Base-by-base conservation (phyloP, 2,888 invertebrate species). In the Polydesmus complanatus region DNA sequence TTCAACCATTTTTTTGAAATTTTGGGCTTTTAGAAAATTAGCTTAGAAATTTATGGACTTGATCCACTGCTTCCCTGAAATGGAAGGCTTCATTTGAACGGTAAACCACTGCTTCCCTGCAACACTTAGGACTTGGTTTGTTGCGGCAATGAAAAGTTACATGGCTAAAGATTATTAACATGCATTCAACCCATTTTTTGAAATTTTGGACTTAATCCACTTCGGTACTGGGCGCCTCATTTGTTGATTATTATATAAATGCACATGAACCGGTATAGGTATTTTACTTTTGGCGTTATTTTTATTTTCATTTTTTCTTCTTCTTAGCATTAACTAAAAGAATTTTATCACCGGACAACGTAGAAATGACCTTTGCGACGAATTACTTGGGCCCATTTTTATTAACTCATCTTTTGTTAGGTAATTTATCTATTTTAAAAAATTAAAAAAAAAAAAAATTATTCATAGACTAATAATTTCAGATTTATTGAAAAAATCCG, bases 301-400 rank as follows among this genome's bases (percentile, higher is more conserved):
- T 14, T n/a, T n/a, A n/a, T n/a, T n/a, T n/a, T 37, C 5, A 37
- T 37, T 5, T 37, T 37, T 37, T 37, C 14, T 5, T 37, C 14
- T 37, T 37, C 14, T 8, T 37, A 37, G 37, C 37, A 8, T 37
- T 37, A 8, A 14, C 76, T 1, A 71, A 76, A 65, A 78, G 80
- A 67, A 70, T 74, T 62, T 79, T 79, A 67, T 86, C 86, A 1
- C 77, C 79, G 67, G 84, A 89, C 70, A 85, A 85, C 1, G 84
- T 84, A 70, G 89, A 90, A 74, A 80, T 86, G 64, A 86, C 89
- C 71, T 82, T 88, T 66, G 88, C 86, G 18, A 83, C 86, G 0
- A 90, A 90, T 72, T 85, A 90, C 71, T 75, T 91, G 64, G 88
- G 88, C 0, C 93, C 91, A 70, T 93, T 90, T 72, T 78, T 88